Evolutionary conservation across 2,113 vertebrate genomes (phyloP), one percentile per base, ranked within the genome.

Genomic region (Oncorhynchus kisutch): DNA sequence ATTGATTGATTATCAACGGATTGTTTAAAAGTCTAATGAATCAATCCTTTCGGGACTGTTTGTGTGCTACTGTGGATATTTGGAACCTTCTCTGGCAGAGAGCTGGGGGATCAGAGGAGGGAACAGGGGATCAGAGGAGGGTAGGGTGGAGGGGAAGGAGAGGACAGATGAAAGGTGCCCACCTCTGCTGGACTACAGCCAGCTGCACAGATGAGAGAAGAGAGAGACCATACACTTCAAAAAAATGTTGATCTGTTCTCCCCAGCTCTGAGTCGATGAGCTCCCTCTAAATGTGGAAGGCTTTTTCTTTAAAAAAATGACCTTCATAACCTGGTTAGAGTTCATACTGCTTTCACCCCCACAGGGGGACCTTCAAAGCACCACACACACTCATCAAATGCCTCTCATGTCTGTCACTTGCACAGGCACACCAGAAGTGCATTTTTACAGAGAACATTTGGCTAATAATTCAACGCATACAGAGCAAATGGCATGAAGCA

Each of bases 301-400:
- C 7, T 13, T 16, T 18, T 27, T 12, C 20, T n/a, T 24, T 4
- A 18, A 66, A 45, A 45, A 75, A 72, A 51, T 27, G 65, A 62
- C 70, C 67, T 64, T 78, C 51, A 59, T 51, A 29, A 49, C 25
- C 31, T 39, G 8, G 49, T 60, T 45, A 49, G 54, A 64, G 64
- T 62, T 2, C 22, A 70, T 51, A 34, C 8, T 29, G 14, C 22
- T 45, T 54, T 54, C 14, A 54, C 51, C 51, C 51, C 66, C 39
- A 31, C 67, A 14, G 27, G 25, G 25, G 45, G 20, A 45, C 5
- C 57, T 67, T 57, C 34, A 45, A 69, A 74, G 64, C 64, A 64
- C 57, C 29, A 24, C 7, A 73, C 20, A 25, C 70, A 27, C 20
- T 22, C 51, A 54, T 54, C 51, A 54, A 54, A 16, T 4, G 3